Evolutionary conservation across 1,140 invertebrate species (phyloP), one percentile per base, ranked within the genome.

Genomic region (Centruroides sculpturatus): DNA sequence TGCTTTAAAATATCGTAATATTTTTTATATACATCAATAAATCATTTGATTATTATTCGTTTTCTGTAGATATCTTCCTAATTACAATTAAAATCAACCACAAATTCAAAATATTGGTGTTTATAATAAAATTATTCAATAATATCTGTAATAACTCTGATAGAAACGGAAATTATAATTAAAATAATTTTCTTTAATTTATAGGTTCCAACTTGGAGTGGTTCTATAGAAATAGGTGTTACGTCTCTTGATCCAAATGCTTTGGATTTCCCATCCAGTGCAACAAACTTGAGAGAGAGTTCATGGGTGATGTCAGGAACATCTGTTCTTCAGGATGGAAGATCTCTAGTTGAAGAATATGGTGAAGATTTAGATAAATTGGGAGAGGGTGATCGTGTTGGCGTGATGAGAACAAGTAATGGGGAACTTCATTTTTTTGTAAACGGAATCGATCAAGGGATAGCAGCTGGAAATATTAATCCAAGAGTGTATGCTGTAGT

Each of bases 221-320:
- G 91, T 35, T 91, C 86, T 65, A 83, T 96, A 69, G 89, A 93
- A 77, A 89, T 95, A 69, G 92, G 92, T 47, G 85, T 94, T 10
- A 92, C 90, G 13, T 82, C 85, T 41, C 82, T 83, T 66, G 84
- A 92, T 71, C 91, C 92, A 13, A 82, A 85, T 63, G 81, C 80
- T 61, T 79, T 92, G 64, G 85, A 86, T 64, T 73, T 92, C 67
- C 87, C 87, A 64, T 82, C 85, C 49, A 89, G 85, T 75, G 87
- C 89, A 34, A 86, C 84, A 36, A 88, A 88, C 68, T 80, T 94
- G 63, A 78, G 84, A 46, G 83, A 85, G 70, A 86, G 85, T 61
- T 89, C 89, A 61, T 94, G 91, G 91, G 85, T 89, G 55, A 86
- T 94, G 85, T 87, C 87, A 11, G 87, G 87, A 4, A 86, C 81